Evolutionary conservation across 2,888 invertebrate species (phyloP).

Genomic region (Eilema caniola): DNA sequence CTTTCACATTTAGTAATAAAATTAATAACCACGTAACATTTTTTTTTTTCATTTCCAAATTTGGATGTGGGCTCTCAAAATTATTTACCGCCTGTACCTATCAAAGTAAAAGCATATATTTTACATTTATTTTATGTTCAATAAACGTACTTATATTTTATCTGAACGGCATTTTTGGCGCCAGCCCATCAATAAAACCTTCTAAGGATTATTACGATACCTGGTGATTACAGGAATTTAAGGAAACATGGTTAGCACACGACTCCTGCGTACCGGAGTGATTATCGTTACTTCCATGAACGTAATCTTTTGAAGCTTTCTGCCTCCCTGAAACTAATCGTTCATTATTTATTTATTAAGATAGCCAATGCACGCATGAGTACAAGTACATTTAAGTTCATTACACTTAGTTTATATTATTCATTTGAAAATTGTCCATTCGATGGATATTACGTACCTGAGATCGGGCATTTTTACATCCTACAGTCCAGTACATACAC

Average conservation of each 20-base stretch:
- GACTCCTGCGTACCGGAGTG: neutral
- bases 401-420: neutral
- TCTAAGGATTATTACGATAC: neutral
- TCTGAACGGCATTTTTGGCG: neutral
- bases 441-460: too few relatives aligned
- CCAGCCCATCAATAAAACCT: conserved; percentile 3
- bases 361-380: neutral
- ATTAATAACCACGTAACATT: neutral
- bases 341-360: neutral
- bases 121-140: conserved; percentile 2
- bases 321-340: neutral
- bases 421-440: neutral
- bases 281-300: neutral
- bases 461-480: too few relatives aligned
- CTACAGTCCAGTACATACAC: too few relatives aligned
- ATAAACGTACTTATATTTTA: neutral
- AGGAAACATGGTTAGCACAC: neutral
- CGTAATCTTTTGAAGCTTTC: neutral
- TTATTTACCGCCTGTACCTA: neutral
- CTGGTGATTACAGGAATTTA: conserved; percentile 7
- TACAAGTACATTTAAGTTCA: neutral
- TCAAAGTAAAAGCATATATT: neutral
- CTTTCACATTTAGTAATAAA: neutral
- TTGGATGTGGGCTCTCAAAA: neutral
- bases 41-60: neutral